A percentile compares a stretch with the other conserved stretches of the same genome.
phyloP scores from a whole-genome alignment of 2,113 vertebrate genomes.

The Epinephelus cyanopodus region DNA sequence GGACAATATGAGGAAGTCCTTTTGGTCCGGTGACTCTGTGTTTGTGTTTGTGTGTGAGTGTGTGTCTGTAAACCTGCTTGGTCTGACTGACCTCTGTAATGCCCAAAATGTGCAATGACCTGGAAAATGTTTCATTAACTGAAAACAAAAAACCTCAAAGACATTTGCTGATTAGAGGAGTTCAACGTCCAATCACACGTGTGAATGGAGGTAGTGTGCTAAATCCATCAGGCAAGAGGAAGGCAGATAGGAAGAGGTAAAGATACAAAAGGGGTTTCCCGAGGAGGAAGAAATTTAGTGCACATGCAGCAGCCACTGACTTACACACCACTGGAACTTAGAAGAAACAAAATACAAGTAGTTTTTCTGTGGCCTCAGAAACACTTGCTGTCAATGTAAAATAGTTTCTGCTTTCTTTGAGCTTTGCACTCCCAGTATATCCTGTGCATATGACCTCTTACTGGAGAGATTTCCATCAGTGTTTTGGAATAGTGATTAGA shows the following conservation, averaged over 20 bases:
- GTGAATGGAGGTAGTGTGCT: constrained; percentile 43
- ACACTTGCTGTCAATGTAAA: background rate
- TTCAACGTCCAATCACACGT: background rate
- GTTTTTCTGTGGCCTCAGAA: background rate
- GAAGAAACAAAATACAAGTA: background rate
- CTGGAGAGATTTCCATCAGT: background rate
- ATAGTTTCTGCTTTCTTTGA: background rate
- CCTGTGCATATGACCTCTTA: background rate
- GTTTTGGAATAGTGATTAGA: constrained; percentile 12
- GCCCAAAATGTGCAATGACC: background rate
- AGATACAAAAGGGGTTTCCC: constrained; percentile 46
- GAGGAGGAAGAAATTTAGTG: background rate
- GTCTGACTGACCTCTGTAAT: constrained; percentile 1
- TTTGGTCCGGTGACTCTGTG: constrained; percentile 33
- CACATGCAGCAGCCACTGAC: background rate
- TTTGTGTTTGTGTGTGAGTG: constrained; percentile 24
- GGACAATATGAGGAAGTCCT: constrained; percentile 82
- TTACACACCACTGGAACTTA: background rate
- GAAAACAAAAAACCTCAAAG: background rate
- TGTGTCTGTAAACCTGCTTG: constrained; percentile 29
- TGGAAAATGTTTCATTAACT: background rate
- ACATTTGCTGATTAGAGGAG: background rate
- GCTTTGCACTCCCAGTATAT: background rate
- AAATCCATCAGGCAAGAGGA: constrained; percentile 70
- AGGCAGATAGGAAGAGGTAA: constrained; percentile 46